phyloP scores from a whole-genome alignment of 2,113 vertebrate genomes.

The Rousettus leschenaultii region DNA sequence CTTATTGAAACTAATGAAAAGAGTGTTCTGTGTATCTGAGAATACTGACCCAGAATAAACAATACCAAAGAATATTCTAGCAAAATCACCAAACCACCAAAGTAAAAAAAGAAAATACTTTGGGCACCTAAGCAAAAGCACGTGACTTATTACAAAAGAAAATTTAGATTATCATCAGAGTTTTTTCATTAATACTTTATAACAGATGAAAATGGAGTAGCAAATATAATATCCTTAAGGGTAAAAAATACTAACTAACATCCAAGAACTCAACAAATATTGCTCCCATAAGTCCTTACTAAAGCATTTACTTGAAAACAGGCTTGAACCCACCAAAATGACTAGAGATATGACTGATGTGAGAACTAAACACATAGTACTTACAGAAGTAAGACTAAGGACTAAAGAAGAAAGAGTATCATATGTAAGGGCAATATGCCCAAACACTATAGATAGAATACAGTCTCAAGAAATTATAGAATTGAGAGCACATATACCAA shows the following conservation, averaged over 20 bases:
- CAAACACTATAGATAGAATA: background rate
- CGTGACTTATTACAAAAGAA: background rate
- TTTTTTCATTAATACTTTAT: background rate
- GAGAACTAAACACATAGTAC: background rate
- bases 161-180: background rate
- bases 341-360: background rate
- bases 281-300: background rate
- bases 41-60: background rate
- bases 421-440: background rate
- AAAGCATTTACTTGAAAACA: background rate
- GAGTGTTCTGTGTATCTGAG: background rate
- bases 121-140: background rate
- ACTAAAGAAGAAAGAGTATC: background rate
- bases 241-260: background rate
- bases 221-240: background rate
- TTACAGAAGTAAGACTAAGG: background rate
- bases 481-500: background rate
- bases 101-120: background rate
- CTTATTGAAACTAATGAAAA: background rate
- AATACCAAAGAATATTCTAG: background rate
- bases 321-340: background rate
- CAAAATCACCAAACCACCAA: background rate
- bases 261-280: background rate
- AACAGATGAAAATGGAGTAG: constrained; percentile 10
- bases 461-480: background rate